Percentiles rank a stretch among this genome's conserved stretches.
Evolutionary conservation across 2,797 vertebrate species (phyloP).

Genomic region (Setipinna tenuifilis): DNA sequence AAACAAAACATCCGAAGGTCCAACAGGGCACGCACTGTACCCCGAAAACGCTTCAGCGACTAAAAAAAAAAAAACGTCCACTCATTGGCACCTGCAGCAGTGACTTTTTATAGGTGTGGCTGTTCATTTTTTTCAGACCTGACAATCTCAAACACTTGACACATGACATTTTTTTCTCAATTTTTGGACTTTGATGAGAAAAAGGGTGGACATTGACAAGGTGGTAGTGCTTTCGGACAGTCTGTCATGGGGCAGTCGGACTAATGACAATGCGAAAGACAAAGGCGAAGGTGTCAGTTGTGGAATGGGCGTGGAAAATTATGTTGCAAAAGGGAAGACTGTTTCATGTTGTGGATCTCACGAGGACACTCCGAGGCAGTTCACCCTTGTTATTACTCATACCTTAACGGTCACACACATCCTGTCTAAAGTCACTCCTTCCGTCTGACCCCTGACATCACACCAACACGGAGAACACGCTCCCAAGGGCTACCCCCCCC

Average conservation of each 20-base stretch:
- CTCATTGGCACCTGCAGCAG: neutral
- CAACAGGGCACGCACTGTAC: conserved; percentile 43
- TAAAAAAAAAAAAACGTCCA: neutral
- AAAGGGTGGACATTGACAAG: neutral
- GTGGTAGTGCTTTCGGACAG: neutral
- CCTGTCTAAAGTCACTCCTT: neutral
- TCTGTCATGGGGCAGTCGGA: neutral
- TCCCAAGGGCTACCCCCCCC: conserved; percentile 15
- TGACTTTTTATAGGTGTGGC: neutral
- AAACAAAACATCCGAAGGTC: conserved; percentile 53
- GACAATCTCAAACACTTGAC: conserved; percentile 25
- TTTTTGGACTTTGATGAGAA: neutral
- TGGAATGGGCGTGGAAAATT: neutral
- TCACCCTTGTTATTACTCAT: neutral
- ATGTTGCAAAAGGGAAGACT: neutral
- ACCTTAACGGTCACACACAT: neutral
- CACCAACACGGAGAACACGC: neutral
- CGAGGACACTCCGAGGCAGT: neutral
- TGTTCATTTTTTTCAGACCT: neutral
- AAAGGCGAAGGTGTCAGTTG: neutral
- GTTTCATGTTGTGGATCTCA: neutral
- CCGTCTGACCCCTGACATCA: neutral
- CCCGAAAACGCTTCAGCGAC: conserved; percentile 52
- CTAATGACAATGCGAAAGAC: neutral
- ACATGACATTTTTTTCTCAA: neutral